Percentiles rank a stretch among this genome's conserved stretches.
Evolutionary conservation across 1,140 invertebrate genomes (phyloP).

Genomic region (Sesamia nonagrioides): DNA sequence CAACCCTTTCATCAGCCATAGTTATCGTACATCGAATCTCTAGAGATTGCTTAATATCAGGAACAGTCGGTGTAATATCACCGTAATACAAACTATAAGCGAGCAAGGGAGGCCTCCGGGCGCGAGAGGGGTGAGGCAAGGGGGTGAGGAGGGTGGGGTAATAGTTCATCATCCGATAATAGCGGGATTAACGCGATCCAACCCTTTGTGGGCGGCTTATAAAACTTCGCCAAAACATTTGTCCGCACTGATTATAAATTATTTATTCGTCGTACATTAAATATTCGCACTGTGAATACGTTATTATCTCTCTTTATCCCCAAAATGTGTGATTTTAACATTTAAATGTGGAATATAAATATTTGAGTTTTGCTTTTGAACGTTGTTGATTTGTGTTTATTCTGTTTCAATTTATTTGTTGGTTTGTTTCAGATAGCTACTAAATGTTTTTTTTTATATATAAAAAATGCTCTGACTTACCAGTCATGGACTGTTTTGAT

Average conservation of each 20-base stretch:
- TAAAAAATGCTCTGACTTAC: background rate
- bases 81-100: slow-evolving; percentile 49
- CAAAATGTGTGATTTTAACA: slow-evolving; percentile 26
- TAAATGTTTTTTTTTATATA: background rate
- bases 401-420: slow-evolving; percentile 14
- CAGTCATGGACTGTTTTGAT: too few relatives aligned
- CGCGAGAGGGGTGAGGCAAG: slow-evolving; percentile 53
- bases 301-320: slow-evolving; percentile 50
- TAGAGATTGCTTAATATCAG: slow-evolving; percentile 53
- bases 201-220: slow-evolving; percentile 83
- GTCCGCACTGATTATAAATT: slow-evolving; percentile 58
- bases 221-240: slow-evolving; percentile 82
- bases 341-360: slow-evolving; percentile 17
- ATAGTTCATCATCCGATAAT: slow-evolving; percentile 81
- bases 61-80: slow-evolving; percentile 80
- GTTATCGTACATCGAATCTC: slow-evolving; percentile 62
- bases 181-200: slow-evolving; percentile 77
- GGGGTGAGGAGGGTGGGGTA: slow-evolving; percentile 49
- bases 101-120: background rate
- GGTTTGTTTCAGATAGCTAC: background rate
- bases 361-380: background rate
- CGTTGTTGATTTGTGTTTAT: background rate
- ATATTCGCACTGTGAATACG: slow-evolving; percentile 66
- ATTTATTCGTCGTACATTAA: slow-evolving; percentile 70
- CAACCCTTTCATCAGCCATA: slow-evolving; percentile 52